A percentile compares a stretch with the other conserved stretches of the same genome.
Evolutionary conservation across 1,140 invertebrate species (phyloP).

Genomic region (Microplitis demolitor): DNA sequence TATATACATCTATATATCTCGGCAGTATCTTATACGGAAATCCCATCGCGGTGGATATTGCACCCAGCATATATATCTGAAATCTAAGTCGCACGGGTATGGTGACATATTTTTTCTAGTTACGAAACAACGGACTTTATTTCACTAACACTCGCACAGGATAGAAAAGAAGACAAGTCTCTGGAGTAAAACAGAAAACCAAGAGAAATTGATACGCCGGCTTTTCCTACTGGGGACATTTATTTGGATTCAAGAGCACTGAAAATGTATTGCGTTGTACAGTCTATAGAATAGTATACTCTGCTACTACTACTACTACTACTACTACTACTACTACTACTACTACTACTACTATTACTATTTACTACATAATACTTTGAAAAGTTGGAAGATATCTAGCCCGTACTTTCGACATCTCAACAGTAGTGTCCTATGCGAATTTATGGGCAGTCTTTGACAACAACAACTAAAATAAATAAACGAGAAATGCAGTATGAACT

Average conservation of each 20-base stretch:
- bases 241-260: constrained; percentile 15
- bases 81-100: background rate
- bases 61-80: background rate
- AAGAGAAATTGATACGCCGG: constrained; percentile 25
- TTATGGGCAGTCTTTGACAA: background rate
- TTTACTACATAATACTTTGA: background rate
- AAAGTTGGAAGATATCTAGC: background rate
- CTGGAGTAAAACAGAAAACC: constrained; percentile 16
- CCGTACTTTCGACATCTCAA: constrained; percentile 7
- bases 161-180: constrained; percentile 7
- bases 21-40: too few species aligned
- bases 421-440: background rate
- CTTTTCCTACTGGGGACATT: constrained; percentile 9
- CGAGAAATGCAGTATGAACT: too few species aligned
- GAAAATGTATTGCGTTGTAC: background rate
- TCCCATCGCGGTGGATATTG: too few species aligned
- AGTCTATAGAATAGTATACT: background rate
- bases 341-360: too few species aligned
- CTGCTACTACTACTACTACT: too few species aligned
- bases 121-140: constrained; percentile 14
- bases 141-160: background rate
- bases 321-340: too few species aligned
- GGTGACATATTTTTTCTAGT: constrained; percentile 7
- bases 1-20: too few species aligned
- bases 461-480: background rate